These are phyloP conservation scores for Nerophis lumbriciformis DNA, from an alignment of 2,113 vertebrate species.

Conservation along the genomic window DNA sequence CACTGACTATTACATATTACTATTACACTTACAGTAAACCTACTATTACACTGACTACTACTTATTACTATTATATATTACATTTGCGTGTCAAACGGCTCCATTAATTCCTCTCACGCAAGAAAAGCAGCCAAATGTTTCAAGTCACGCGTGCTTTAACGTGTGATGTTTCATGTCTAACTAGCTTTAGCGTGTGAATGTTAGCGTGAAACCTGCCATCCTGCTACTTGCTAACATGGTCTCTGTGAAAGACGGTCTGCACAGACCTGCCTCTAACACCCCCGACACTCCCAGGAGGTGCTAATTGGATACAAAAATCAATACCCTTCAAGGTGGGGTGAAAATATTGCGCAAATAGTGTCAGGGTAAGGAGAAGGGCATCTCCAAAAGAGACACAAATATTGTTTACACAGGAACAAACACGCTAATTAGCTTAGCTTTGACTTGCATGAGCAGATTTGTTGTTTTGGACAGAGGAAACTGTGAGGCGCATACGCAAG, in stretches of 20 bases:
- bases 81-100: too few species aligned
- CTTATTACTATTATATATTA: too few species aligned
- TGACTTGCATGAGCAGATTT: too few species aligned
- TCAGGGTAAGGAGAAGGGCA: not conserved
- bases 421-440: not conserved
- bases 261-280: not conserved
- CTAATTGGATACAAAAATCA: slow-evolving; percentile 4
- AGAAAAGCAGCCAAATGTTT: too few species aligned
- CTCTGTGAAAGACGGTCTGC: not conserved
- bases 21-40: not conserved
- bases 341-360: not conserved
- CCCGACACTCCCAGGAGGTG: not conserved
- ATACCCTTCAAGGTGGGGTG: not conserved
- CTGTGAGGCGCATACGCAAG: too few species aligned
- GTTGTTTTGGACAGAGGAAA: too few species aligned
- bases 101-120: not conserved
- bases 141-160: too few species aligned
- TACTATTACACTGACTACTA: too few species aligned
- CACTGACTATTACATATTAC: too few species aligned
- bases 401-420: not conserved
- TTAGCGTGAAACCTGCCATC: too few species aligned
- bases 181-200: too few species aligned
- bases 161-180: too few species aligned
- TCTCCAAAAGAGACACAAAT: not conserved
- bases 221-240: not conserved